These are phyloP conservation scores for Lethocerus indicus DNA, from an alignment of 1,140 invertebrate species.

Conservation along the genomic window DNA sequence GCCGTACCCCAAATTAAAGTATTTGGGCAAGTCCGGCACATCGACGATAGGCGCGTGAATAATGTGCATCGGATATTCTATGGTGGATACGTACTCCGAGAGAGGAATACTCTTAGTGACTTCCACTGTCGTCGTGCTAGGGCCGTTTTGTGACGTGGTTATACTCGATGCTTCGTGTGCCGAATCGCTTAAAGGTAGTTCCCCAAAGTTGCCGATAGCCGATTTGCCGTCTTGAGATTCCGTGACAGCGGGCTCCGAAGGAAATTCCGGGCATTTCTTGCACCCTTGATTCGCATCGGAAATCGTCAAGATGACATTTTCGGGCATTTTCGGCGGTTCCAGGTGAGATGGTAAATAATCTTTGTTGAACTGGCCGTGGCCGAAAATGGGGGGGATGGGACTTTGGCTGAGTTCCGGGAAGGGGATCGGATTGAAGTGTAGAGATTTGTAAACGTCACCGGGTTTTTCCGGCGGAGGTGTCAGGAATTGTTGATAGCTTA, in stretches of 20 bases:
- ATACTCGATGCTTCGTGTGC: constrained; percentile 13
- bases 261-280: constrained; percentile 8
- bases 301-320: constrained; percentile 4
- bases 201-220: constrained; percentile 9
- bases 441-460: constrained; percentile 3
- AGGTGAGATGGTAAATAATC: no score
- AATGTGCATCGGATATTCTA: constrained; percentile 21
- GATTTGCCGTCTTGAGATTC: constrained; percentile 9
- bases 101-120: constrained; percentile 19
- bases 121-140: constrained; percentile 8
- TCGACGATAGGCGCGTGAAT: constrained; percentile 19
- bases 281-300: constrained; percentile 1
- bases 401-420: constrained; percentile 3
- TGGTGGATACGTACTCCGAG: constrained; percentile 18
- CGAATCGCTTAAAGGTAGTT: constrained; percentile 11
- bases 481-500: constrained; percentile 7
- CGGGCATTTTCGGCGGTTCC: neutral
- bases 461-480: constrained; percentile 7
- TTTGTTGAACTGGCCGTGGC: neutral
- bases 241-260: neutral
- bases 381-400: constrained; percentile 4
- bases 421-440: constrained; percentile 1
- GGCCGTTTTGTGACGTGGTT: neutral
- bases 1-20: constrained; percentile 15
- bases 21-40: constrained; percentile 16